Conservation (phyloP, 2,888 invertebrate genomes). For the Idaea dimidiata region DNA sequence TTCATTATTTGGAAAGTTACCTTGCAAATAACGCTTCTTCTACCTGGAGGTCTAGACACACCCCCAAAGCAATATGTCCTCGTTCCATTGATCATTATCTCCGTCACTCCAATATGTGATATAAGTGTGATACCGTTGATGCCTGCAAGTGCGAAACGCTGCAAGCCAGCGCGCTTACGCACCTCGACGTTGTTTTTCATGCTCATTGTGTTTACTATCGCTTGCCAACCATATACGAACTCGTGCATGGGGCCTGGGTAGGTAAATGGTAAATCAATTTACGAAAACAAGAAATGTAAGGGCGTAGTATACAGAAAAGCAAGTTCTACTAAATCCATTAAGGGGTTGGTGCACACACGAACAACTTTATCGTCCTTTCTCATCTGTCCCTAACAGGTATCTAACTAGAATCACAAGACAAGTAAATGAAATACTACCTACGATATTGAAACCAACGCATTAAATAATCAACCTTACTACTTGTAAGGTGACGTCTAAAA, state of each 20-base stretch:
- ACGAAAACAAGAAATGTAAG: background rate
- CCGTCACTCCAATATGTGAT: conserved; percentile 73
- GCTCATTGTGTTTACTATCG: conserved; percentile 76
- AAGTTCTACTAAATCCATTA: no score
- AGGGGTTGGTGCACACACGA: no score
- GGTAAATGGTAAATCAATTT: background rate
- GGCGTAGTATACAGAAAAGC: no score
- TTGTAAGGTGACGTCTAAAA: no score
- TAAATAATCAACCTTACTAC: no score
- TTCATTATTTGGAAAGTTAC: conserved; percentile 30
- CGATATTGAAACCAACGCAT: no score
- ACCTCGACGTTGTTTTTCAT: conserved; percentile 77
- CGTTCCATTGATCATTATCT: conserved; percentile 75
- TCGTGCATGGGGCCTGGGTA: conserved; percentile 71
- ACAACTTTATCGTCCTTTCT: no score
- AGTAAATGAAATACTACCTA: no score
- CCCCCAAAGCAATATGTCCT: conserved; percentile 72
- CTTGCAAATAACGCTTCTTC: conserved; percentile 71
- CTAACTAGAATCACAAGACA: no score
- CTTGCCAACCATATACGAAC: conserved; percentile 76
- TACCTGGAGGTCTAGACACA: conserved; percentile 66
- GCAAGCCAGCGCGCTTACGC: conserved; percentile 70
- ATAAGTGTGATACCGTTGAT: conserved; percentile 72
- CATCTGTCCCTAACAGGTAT: no score
- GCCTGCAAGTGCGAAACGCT: conserved; percentile 72